Evolutionary conservation across 1,140 invertebrate species (phyloP).

Genomic region (Aphaenogaster floridana): DNA sequence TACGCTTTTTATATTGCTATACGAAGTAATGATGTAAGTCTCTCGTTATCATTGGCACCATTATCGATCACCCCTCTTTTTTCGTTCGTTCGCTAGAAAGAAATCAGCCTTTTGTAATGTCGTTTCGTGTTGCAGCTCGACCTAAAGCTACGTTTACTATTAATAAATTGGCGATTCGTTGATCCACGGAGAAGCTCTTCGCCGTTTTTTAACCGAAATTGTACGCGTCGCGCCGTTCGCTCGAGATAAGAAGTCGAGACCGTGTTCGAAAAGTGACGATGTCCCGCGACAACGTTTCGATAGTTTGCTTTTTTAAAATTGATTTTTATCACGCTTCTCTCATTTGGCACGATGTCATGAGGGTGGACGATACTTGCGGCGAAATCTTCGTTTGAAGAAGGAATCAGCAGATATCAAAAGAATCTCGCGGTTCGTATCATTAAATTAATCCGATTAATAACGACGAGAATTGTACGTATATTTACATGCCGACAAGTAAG

Average conservation of each 20-base stretch:
- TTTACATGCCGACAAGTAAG: slow-evolving; percentile 23
- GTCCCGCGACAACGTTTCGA: not conserved
- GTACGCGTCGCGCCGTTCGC: not conserved
- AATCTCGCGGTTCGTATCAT: slow-evolving; percentile 2
- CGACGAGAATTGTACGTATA: slow-evolving; percentile 7
- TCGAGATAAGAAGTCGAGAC: not conserved
- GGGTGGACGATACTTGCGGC: slow-evolving; percentile 27
- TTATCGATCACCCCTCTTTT: slow-evolving; percentile 3
- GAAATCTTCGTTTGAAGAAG: not conserved
- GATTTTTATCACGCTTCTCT: slow-evolving; percentile 21
- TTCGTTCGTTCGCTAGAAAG: not conserved
- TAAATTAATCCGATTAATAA: slow-evolving; percentile 35
- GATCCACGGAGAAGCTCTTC: not conserved
- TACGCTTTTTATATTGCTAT: slow-evolving; percentile 10
- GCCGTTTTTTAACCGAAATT: slow-evolving; percentile 14
- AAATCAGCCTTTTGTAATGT: slow-evolving; percentile 48
- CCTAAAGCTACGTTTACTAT: slow-evolving; percentile 35
- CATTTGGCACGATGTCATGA: slow-evolving; percentile 47
- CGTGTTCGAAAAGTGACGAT: not conserved
- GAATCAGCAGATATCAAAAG: not conserved
- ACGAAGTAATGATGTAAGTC: slow-evolving; percentile 31
- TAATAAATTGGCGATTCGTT: slow-evolving; percentile 49
- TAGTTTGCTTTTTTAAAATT: not conserved
- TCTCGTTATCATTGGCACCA: slow-evolving; percentile 37
- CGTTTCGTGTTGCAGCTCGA: slow-evolving; percentile 2